Base-by-base conservation (phyloP, 2,113 vertebrate species). In the Fregata magnificens region DNA sequence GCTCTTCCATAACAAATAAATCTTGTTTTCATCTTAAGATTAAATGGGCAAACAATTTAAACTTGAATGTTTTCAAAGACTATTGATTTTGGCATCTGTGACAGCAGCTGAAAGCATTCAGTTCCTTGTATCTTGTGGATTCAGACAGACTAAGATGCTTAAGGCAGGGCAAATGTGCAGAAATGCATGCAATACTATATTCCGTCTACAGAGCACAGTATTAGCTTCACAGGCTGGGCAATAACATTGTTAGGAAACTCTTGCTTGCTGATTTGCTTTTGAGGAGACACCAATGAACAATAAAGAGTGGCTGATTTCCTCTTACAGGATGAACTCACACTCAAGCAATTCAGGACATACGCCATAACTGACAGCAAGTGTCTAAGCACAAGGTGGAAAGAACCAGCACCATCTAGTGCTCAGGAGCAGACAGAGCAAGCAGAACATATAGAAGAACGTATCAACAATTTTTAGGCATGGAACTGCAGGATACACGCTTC, bases 391-490 rank as follows among this genome's bases (percentile, higher is more conserved):
- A 45, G 73, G 53, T 16, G 36, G 86, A 72, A 93, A 95, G 78
- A 86, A 38, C 45, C 78, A 97, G 94, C 96, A 50, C 95, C 95
- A 95, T 77, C 96, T 96, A 95, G 93, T 40, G 97, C 73, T 82
- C 73, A 85, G 49, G 18, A 89, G 66, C 32, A 71, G 56, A 53
- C 0, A 0, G 32, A 86, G 72, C 67, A 50, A 65, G 65, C 44
- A 42, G 20, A 42, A 36, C 22, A 12, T 21, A 5, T 0, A 13
- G 8, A 44, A 9, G 1, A 36, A 7, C 0, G 0, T 6, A 16
- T 10, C 7, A 9, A 7, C 6, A 4, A 5, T 22, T 52, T 21
- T 31, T 58, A 8, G 45, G 52, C 52, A 10, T 17, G 9, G 9
- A 66, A 50, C 5, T 3, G 10, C 29, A 56, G 13, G 6, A 38